Conservation (phyloP, 2,888 invertebrate genomes). For the Erebia ligea region DNA sequence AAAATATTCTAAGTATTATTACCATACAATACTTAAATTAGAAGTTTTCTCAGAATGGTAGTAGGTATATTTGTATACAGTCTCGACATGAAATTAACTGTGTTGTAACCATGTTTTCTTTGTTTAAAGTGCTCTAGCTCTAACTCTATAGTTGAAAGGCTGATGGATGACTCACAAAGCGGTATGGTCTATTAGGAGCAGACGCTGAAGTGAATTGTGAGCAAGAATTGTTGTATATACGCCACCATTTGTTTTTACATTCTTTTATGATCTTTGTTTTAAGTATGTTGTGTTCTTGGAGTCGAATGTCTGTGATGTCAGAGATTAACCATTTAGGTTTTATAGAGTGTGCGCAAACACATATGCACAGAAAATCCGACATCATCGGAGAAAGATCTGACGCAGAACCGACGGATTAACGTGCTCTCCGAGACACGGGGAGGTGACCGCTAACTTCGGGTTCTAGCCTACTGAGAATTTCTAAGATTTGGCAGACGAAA, state of each 20-base stretch:
- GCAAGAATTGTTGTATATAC: not conserved
- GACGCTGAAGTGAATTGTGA: slow-evolving; percentile 14
- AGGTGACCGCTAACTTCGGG: no score
- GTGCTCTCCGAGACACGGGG: no score
- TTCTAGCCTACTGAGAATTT: no score
- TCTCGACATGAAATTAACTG: not conserved
- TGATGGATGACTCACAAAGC: slow-evolving; percentile 17
- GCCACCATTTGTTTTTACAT: not conserved
- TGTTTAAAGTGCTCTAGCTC: slow-evolving; percentile 15
- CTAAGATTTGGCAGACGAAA: no score
- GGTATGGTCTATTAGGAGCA: slow-evolving; percentile 2
- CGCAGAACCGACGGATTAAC: no score
- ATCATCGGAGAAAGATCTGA: no score
- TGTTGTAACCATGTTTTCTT: slow-evolving; percentile 18
- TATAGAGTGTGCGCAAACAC: no score
- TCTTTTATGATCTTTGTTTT: not conserved
- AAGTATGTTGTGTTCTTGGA: not conserved
- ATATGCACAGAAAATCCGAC: no score
- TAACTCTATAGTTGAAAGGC: slow-evolving; percentile 6
- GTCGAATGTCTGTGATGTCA: no score
- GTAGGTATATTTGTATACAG: not conserved
- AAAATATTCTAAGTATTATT: no score
- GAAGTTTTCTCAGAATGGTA: not conserved
- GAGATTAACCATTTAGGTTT: no score
- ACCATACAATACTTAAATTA: not conserved